Base-by-base conservation (phyloP, 2,113 vertebrate genomes). In the Strix uralensis region DNA sequence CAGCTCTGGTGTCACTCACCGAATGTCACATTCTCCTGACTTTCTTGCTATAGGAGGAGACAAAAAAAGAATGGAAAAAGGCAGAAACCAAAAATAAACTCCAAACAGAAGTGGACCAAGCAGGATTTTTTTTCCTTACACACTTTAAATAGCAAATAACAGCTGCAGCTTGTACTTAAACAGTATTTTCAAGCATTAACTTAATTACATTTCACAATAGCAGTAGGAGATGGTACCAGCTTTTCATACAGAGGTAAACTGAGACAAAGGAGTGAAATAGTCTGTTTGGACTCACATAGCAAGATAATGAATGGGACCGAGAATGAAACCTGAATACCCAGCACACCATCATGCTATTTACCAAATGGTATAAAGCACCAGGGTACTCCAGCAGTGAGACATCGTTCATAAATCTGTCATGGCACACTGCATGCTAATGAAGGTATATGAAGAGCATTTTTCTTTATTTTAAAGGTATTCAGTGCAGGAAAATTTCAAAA, bases 11-110 rank as follows among this genome's bases (percentile, higher is more conserved):
- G 87, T 94, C 94, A 88, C 86, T 92, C 91, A 77, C 91, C 70
- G 69, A 97, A 91, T 91, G 93, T 94, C 95, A 96, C 92, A 88
- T 80, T 94, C 92, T 86, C 81, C 70, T 59, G 84, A 92, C 70
- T 86, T 86, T 62, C 83, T 69, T 42, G 11, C 44, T 59, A 90
- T 42, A 92, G 29, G 23, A 67, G 47, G n/a, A 88, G 46, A 86
- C 17, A 55, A 69, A 83, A 92, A 59, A 86, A 73, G 46, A 79
- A 70, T 3, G 4, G 40, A 71, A 86, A 90, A 63, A 78, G 30
- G 49, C 73, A 80, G 73, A 87, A 96, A 82, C 47, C 38, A 92
- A 77, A 92, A 91, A 70, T 66, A 95, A 94, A 55, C 5, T 16
- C 16, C 34, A 34, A 72, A 75, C 14, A 88, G 55, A 92, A 83